Evolutionary conservation across 2,888 invertebrate species (phyloP), one percentile per base, ranked within the genome.

Genomic region (Galeruca laticollis): DNA sequence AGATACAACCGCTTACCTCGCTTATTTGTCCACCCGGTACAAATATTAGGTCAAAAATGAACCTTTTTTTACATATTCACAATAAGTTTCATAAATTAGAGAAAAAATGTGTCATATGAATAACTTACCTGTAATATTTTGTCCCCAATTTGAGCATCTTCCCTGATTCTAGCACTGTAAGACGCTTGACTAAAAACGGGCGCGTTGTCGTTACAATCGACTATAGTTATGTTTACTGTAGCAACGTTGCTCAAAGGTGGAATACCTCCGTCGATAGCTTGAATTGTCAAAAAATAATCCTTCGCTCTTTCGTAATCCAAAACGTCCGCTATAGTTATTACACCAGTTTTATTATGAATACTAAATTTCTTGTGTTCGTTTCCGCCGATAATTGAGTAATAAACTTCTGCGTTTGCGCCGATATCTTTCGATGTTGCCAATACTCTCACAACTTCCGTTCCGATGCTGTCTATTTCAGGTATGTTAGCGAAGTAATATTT

Each of bases 361-460:
- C 49, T 84, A 85, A 97, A 97, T 84, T 95, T 94, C 76, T 92
- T 93, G 80, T 95, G 94, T 80, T 94, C 95, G 83, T 96, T 96
- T 57, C 96, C 96, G 31, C 93, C 95, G 33, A 94, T 91, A 68
- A 97, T 93, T 15, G 93, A 92, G 84, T 96, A 97, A 71, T 91
- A 90, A 62, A 98, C 94, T 84, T 96, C 94, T 0, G 98, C 98
- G 87, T 98, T 98, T 73, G 96, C 89, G 37, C 98, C 98, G 51
- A 94, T 92, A 84, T 98, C 98, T 82, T 93, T 93, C 10, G 96
- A 96, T 2, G 95, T 94, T n/a, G 98, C 99, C 74, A 92, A 88
- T 31, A 99, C 94, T 77, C 91, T 89, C 15, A 93, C 90, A 13
- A 98, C 91, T 85, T 95, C 93, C 0, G 94, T 91, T 68, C 94